A percentile compares a stretch with the other conserved stretches of the same genome.
Evolutionary conservation across 2,797 vertebrate species (phyloP).

Genomic region (Ptychobarbus kaznakovi): DNA sequence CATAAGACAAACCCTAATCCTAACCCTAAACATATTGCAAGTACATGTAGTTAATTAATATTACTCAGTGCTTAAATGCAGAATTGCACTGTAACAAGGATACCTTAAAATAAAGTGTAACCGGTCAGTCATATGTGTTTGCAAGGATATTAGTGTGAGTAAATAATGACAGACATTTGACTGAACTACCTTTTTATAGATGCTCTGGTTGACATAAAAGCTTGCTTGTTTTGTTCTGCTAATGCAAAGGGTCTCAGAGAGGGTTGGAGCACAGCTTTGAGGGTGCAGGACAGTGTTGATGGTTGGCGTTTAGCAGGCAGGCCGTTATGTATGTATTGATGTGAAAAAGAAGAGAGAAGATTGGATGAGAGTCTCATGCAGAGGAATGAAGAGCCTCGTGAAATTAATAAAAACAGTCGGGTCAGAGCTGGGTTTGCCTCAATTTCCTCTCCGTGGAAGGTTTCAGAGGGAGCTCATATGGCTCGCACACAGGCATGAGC

Average conservation of each 20-base stretch:
- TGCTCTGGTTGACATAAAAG: not conserved
- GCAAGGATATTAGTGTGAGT: not conserved
- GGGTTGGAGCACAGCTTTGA: not conserved
- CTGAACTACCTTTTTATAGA: not conserved
- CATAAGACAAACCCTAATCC: not conserved
- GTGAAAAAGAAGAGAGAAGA: not conserved
- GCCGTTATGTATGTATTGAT: not conserved
- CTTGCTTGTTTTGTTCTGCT: not conserved
- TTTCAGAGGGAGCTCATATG: slow-evolving; percentile 67
- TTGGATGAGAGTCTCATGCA: not conserved
- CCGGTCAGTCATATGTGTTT: not conserved
- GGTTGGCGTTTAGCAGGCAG: not conserved
- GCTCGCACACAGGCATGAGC: slow-evolving; percentile 64
- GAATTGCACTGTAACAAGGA: no score
- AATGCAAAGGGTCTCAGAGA: not conserved
- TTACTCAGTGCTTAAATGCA: no score
- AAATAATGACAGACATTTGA: not conserved
- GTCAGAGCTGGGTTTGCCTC: slow-evolving; percentile 55
- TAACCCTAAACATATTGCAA: not conserved
- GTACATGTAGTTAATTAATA: no score
- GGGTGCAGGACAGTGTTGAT: not conserved
- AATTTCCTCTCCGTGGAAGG: slow-evolving; percentile 73
- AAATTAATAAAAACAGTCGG: slow-evolving; percentile 57
- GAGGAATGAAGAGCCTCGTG: slow-evolving; percentile 37
- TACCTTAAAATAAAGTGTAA: no score